Percentiles rank a stretch among this genome's conserved stretches.
phyloP scores from a whole-genome alignment of 2,113 vertebrate species.

The Entomyzon cyanotis region DNA sequence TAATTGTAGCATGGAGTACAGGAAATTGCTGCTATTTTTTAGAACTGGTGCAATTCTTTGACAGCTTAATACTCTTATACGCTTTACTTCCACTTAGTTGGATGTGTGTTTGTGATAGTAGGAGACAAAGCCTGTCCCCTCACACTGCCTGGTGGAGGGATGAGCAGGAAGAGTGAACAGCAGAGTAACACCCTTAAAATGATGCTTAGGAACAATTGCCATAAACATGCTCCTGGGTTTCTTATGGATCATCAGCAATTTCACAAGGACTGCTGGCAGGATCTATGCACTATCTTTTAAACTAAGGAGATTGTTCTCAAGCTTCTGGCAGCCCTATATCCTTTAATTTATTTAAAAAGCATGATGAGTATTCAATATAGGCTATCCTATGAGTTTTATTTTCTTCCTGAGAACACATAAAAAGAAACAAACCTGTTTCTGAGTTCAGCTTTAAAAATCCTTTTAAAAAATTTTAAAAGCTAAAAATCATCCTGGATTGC shows the following conservation, averaged over 20 bases:
- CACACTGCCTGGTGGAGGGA: neutral
- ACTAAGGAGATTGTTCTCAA: neutral
- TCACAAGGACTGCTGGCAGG: neutral
- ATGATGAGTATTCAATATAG: neutral
- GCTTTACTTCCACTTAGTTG: neutral
- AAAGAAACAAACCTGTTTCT: slow-evolving; percentile 47
- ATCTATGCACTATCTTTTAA: neutral
- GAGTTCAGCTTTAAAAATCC: neutral
- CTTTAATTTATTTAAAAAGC: slow-evolving; percentile 31
- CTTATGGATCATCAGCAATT: neutral
- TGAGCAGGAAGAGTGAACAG: neutral
- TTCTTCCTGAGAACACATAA: slow-evolving; percentile 26
- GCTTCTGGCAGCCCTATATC: neutral
- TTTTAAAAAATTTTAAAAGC: neutral
- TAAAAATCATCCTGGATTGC: slow-evolving; percentile 69
- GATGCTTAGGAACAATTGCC: neutral
- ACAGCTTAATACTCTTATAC: slow-evolving; percentile 43
- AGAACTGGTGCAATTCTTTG: slow-evolving; percentile 37
- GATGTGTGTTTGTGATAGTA: neutral
- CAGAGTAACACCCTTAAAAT: neutral
- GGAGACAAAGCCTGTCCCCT: neutral
- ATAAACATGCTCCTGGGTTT: neutral
- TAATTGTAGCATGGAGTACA: slow-evolving; percentile 60
- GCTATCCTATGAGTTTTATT: neutral
- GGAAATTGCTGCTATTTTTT: slow-evolving; percentile 64